Evolutionary conservation across 2,113 vertebrate genomes (phyloP), one percentile per base, ranked within the genome.

Genomic region (Eubucco bourcierii): DNA sequence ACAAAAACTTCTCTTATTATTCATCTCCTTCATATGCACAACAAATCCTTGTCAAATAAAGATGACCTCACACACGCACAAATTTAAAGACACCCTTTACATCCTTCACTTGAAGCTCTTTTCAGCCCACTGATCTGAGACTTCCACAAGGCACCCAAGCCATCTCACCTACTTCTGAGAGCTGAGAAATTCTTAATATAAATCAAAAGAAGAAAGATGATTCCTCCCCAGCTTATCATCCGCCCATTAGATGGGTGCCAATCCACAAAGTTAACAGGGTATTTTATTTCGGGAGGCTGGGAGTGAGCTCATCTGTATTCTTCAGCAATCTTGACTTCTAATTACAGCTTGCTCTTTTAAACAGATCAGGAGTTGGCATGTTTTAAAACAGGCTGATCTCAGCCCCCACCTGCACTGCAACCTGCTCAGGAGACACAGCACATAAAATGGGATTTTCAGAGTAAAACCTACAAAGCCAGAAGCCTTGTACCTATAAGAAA

Each of bases 371-470:
- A 90, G 68, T 27, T 84, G 87, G 34, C 47, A 55, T 39, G 80
- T 63, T 94, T 90, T 90, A 84, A 94, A 88, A 78, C 80, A 92
- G 78, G 80, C 78, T 46, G 88, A 86, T 88, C 82, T 93, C 89
- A 94, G 78, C 77, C 66, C 50, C 61, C 52, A 87, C 56, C 88
- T 83, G 87, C 67, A 84, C 33, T 0, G 1, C 60, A 83, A 64
- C 91, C 74, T 77, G 88, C 68, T 88, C 29, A 72, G 63, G 50
- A 87, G 52, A 44, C 56, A 34, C 44, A 72, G 84, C 80, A 60
- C 5, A 33, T 13, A 67, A 67, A 94, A 75, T 27, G 66, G 61
- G 34, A 41, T 87, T 68, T 31, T 67, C 73, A 59, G 84, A 68
- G 65, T 61, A 87, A 87, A 95, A 44, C 33, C 41, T 74, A 15